These are phyloP conservation scores for Chelonia mydas DNA, from an alignment of 2,797 vertebrate species.

Conservation along the genomic window DNA sequence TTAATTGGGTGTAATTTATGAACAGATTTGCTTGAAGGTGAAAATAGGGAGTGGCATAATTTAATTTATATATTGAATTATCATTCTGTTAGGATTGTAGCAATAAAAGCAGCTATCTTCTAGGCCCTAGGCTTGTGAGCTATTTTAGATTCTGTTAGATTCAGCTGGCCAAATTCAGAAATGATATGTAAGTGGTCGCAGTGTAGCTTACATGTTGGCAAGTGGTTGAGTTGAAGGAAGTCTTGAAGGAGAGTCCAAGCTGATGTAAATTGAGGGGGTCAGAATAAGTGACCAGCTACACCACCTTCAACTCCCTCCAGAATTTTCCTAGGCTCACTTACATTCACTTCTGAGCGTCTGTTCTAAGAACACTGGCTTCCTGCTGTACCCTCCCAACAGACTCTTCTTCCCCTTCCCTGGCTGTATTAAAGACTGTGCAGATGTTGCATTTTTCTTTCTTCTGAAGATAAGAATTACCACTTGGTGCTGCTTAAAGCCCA, in stretches of 20 bases:
- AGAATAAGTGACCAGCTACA: background rate
- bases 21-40: background rate
- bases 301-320: background rate
- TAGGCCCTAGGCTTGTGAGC: background rate
- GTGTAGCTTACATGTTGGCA: background rate
- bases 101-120: background rate
- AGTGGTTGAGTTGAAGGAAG: background rate
- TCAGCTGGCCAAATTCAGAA: slow-evolving; percentile 14
- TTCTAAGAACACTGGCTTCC: background rate
- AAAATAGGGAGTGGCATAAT: background rate
- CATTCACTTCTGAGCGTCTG: slow-evolving; percentile 21
- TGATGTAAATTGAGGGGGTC: background rate
- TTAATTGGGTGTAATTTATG: background rate
- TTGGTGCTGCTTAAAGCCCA: background rate
- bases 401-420: background rate
- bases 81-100: background rate
- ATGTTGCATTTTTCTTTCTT: background rate
- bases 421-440: background rate
- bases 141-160: background rate
- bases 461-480: too few species aligned
- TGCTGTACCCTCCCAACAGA: background rate
- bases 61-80: background rate
- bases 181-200: background rate
- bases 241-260: slow-evolving; percentile 19
- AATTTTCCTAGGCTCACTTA: background rate